Base-by-base conservation (phyloP, 2,888 invertebrate species). In the Gonocerus acuteangulatus region DNA sequence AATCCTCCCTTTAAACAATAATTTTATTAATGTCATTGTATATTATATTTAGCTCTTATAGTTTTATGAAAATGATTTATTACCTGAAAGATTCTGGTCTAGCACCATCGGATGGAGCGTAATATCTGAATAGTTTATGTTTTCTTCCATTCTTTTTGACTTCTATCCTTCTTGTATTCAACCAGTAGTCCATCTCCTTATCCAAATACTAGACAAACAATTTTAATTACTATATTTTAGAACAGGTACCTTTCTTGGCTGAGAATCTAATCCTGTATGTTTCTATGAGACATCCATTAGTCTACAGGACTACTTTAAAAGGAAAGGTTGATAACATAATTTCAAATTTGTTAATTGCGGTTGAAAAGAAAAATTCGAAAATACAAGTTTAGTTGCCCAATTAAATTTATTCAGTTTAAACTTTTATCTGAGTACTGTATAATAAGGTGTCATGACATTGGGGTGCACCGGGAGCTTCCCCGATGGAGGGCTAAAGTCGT, bases 51-150 rank as follows among this genome's bases (percentile, higher is more conserved):
- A 13, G 13, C 36, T 13, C 9, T 36, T 11, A 36, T 36, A 36
- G 11, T 13, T 9, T 36, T 11, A 11, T 36, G n/a, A n/a, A n/a
- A n/a, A n/a, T n/a, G n/a, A n/a, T n/a, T n/a, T 39, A 4, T 48
- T 34, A 70, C 70, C 69, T 76, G 73, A 86, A 87, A 0, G 86
- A 86, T 70, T 87, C 87, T 0, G 87, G 86, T 45, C 87, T 76
- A 0, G 87, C 86, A 0, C 85, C 85, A 1, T 72, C 70, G 45
- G 83, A 84, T 0, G 77, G 76, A 18, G 81, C 79, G 63, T 76
- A 77, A 70, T 83, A 87, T 65, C 82, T 78, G 0, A 82, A 79
- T 65, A 86, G 70, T 0, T 75, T 79, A 69, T 83, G 80, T 0
- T 70, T 73, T 7, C 69, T 72, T 0, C 77, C 78, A 63, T 79